phyloP scores from a whole-genome alignment of 2,888 invertebrate genomes.

The Agrotis exclamationis region DNA sequence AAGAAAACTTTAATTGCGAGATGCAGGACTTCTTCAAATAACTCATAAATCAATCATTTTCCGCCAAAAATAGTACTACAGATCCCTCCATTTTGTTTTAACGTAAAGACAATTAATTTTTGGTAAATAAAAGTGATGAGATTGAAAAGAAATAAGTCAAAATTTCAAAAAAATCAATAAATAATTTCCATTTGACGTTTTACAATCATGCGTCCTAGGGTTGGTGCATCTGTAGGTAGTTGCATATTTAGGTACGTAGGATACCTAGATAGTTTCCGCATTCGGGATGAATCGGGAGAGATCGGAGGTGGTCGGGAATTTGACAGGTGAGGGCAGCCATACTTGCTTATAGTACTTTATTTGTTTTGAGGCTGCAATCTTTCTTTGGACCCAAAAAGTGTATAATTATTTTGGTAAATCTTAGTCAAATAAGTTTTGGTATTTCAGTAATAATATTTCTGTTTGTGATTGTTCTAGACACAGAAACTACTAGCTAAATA shows the following conservation, averaged over 20 bases:
- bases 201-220: not conserved
- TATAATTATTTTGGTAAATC: not conserved
- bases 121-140: not conserved
- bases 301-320: not conserved
- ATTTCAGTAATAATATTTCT: not conserved
- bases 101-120: not conserved
- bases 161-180: not conserved
- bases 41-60: not conserved
- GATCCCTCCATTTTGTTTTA: not conserved
- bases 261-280: not conserved
- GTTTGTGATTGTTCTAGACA: not conserved
- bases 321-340: not conserved
- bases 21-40: conserved; percentile 16
- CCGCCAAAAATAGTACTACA: not conserved
- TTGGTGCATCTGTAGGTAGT: not conserved
- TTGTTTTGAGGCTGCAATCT: too few species aligned
- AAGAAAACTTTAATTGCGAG: conserved; percentile 27
- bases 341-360: not conserved
- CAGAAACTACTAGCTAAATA: not conserved
- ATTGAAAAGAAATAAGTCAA: not conserved
- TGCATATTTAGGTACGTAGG: not conserved
- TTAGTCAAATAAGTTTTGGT: not conserved
- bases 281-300: not conserved
- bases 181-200: conserved; percentile 8
- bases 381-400: not conserved